phyloP scores from a whole-genome alignment of 2,888 invertebrate species.

The Chloroclystis v-ata region DNA sequence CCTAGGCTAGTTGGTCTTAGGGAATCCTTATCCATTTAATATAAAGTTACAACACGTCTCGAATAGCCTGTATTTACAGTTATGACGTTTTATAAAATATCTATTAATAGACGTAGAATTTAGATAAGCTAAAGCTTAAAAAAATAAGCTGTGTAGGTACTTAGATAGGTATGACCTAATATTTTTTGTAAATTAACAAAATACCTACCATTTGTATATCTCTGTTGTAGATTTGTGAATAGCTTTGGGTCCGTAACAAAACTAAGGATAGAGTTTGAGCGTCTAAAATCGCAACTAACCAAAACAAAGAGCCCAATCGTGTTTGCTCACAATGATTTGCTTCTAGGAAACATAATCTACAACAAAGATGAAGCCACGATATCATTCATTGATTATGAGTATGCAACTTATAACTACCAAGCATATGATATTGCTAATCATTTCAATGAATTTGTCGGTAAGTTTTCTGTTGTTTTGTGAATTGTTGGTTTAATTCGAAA shows the following conservation, averaged over 20 bases:
- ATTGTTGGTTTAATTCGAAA: too few relatives aligned
- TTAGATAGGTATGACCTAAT: too few relatives aligned
- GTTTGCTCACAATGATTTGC: constrained; percentile 97
- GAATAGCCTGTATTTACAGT: too few relatives aligned
- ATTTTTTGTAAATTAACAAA: too few relatives aligned
- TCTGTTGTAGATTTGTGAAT: constrained; percentile 81
- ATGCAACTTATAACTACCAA: constrained; percentile 95
- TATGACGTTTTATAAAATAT: too few relatives aligned
- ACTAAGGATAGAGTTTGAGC: constrained; percentile 83
- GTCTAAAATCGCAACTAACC: constrained; percentile 80
- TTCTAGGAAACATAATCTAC: constrained; percentile 95
- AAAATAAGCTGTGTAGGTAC: too few relatives aligned
- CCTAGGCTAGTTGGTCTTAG: too few relatives aligned
- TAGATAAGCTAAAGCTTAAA: too few relatives aligned
- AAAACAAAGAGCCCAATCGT: constrained; percentile 86
- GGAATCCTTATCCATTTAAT: too few relatives aligned
- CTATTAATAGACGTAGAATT: too few relatives aligned
- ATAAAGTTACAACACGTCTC: too few relatives aligned
- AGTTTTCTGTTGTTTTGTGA: constrained; percentile 39
- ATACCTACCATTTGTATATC: constrained; percentile 28
- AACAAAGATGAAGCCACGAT: constrained; percentile 83
- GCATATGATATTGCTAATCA: constrained; percentile 98
- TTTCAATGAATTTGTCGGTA: constrained; percentile 97
- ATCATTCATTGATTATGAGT: constrained; percentile 98
- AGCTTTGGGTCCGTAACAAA: constrained; percentile 81